Evolutionary conservation across 2,797 vertebrate species (phyloP).

Genomic region (Coccyzus lansbergi): DNA sequence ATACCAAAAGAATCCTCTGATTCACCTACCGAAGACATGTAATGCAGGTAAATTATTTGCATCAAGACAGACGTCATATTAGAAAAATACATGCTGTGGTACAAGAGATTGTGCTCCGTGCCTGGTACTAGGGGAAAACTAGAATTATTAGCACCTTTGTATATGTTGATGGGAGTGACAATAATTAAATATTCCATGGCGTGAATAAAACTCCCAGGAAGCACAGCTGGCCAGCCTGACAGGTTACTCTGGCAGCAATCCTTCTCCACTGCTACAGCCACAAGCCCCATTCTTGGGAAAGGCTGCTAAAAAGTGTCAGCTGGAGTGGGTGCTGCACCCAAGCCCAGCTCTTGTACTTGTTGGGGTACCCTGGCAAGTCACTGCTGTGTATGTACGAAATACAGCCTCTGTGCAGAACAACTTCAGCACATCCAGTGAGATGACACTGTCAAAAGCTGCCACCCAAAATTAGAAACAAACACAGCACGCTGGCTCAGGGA

Average conservation of each 20-base stretch:
- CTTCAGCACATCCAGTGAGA: not conserved
- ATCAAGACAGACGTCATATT: not conserved
- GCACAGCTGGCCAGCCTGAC: not conserved
- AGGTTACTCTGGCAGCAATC: not conserved
- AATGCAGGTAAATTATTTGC: not conserved
- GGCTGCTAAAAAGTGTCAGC: not conserved
- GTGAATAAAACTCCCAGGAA: not conserved
- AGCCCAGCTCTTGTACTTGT: accelerated
- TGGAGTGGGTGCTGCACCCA: not conserved
- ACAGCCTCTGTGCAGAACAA: not conserved
- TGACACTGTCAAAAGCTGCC: not conserved
- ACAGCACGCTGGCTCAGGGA: not conserved
- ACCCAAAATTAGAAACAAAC: not conserved
- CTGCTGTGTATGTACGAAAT: not conserved
- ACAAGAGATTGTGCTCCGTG: not conserved
- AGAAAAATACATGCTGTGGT: not conserved
- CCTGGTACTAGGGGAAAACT: not conserved
- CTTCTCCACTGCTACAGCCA: not conserved
- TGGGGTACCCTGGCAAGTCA: not conserved
- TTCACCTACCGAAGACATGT: not conserved
- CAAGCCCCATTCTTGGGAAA: not conserved
- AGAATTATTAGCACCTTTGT: not conserved
- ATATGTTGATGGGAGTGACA: not conserved
- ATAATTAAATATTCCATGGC: not conserved
- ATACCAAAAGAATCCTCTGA: not conserved